Percentiles rank a stretch among this genome's conserved stretches.
Evolutionary conservation across 2,797 vertebrate genomes (phyloP).

Genomic region (Semotilus atromaculatus): DNA sequence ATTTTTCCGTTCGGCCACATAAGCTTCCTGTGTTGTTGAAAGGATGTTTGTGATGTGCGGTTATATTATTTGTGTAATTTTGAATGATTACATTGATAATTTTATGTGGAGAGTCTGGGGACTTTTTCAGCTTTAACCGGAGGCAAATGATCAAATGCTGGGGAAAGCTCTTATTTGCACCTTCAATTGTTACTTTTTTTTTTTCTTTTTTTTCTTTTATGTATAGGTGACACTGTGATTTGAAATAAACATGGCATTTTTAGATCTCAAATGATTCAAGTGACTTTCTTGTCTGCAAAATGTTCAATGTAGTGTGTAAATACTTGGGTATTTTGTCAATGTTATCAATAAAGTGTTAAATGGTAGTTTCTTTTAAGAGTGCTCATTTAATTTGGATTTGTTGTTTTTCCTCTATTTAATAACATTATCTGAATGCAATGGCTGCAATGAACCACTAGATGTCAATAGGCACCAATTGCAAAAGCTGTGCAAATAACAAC

Average conservation of each 20-base stretch:
- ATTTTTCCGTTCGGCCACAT: neutral
- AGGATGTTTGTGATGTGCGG: conserved; percentile 31
- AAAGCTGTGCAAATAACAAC: neutral
- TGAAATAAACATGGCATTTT: conserved; percentile 58
- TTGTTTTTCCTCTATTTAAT: neutral
- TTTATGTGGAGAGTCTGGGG: conserved; percentile 23
- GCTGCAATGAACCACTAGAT: neutral
- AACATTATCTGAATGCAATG: neutral
- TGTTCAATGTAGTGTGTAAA: conserved; percentile 23
- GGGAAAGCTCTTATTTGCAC: conserved; percentile 47
- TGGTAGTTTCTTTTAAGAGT: neutral
- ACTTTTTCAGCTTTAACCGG: conserved; percentile 56
- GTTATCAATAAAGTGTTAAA: conserved; percentile 20
- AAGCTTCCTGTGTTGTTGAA: conserved; percentile 15
- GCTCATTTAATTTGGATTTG: neutral
- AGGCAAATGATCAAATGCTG: conserved; percentile 20
- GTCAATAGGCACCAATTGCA: neutral
- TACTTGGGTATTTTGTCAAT: conserved; percentile 29
- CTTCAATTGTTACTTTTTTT: neutral
- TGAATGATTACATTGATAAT: conserved; percentile 36
- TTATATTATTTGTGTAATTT: conserved; percentile 35
- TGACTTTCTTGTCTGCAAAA: conserved; percentile 18
- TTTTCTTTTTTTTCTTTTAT: conserved; percentile 49
- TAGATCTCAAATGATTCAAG: conserved; percentile 52
- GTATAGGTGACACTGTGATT: conserved; percentile 59